Base-by-base conservation (phyloP, 2,888 invertebrate species). In the Xanthia icteritia region DNA sequence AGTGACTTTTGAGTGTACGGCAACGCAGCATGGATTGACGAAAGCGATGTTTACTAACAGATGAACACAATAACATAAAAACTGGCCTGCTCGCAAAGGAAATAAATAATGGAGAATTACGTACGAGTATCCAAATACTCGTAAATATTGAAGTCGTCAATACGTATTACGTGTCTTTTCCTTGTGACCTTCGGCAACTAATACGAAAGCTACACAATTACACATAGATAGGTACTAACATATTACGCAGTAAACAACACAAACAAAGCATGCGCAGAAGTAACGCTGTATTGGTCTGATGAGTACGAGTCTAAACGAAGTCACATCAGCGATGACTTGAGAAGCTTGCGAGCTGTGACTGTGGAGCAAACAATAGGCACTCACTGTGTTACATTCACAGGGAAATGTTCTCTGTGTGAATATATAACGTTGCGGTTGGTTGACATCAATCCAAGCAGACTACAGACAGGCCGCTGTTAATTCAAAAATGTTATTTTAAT, bases 21-120 rank as follows among this genome's bases (percentile, higher is more conserved):
- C 89, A 86, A 87, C 89, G 83, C 86, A 84, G 85, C 86, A 85
- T 85, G 86, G 87, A 83, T 75, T 76, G 68, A 82, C 84, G 79
- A 85, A 85, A 88, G 75, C 83, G 87, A 89, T 93, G 93, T 94
- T 94, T 93, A 93, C 92, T 90, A 94, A 93, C 93, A 94, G 87
- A 79, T 86, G 75, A 75, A 84, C 82, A 87, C 84, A 87, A 85
- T 87, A 72, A 69, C 61, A 63, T 65, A 76, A 77, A 82, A 85
- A 76, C 66, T 58, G 45, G 27, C 63, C 73, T 31, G 69, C 31
- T 80, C 66, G 17, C n/a, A 68, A 64, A 54, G 39, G 27, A 73
- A 79, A 73, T 65, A 64, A 73, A 60, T 63, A 11, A 54, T 56
- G 66, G 0, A 64, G 58, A 68, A 75, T 76, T 58, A 63, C 73